Base-by-base conservation (phyloP, 2,797 vertebrate genomes). In the Scarus forsteni region DNA sequence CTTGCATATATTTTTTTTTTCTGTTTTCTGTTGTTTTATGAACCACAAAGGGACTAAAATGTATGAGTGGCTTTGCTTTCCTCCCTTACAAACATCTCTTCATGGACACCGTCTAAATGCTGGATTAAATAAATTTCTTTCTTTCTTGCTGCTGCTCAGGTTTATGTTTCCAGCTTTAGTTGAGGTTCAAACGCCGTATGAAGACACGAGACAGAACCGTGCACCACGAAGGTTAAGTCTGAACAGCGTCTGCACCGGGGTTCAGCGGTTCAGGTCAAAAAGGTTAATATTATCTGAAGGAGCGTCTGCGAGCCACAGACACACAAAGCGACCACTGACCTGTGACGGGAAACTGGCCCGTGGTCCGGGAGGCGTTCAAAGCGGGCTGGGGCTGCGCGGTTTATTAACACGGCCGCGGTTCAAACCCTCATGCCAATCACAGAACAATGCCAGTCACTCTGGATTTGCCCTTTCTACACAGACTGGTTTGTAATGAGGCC, bases 381-480 rank as follows among this genome's bases (percentile, higher is more conserved):
- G 68, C 70, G 71, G 36, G 43, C 70, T 48, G 8, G 54, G 72
- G 48, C 62, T 3, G 18, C 44, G 44, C 34, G 27, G 66, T 84
- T 85, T 77, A 72, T 81, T 81, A 79, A 63, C 54, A 35, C 55
- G 43, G 60, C 57, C 76, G 60, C 9, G 73, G 60, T 84, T 85
- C 71, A 68, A 90, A 84, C 77, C 44, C 66, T 77, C 69, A 84
- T 89, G 91, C 87, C 90, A 90, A 89, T 93, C 88, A 90, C 72
- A 85, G 81, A 92, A 94, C 92, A 94, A 94, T 93, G 80, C 77
- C 88, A 90, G 92, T 93, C 92, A 93, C 85, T 89, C 73, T 56
- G 72, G 58, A 91, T 93, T 91, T 92, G 79, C 71, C 80, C 80
- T 85, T 81, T 87, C 79, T 44, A 53, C 55, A 60, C 75, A 89